phyloP scores from a whole-genome alignment of 2,888 invertebrate genomes.

The Chrysolina haemoptera region DNA sequence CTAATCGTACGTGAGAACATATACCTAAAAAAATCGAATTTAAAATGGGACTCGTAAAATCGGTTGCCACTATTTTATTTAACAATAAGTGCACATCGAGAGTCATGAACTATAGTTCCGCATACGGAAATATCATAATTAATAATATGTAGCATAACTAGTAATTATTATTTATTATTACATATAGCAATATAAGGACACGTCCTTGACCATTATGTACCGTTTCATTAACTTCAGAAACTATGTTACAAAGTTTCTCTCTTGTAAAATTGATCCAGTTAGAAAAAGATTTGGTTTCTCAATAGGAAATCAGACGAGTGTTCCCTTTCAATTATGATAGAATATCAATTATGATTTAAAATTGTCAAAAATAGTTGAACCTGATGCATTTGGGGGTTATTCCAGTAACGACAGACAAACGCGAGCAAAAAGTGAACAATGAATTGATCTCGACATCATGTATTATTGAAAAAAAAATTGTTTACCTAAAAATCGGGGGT shows the following conservation, averaged over 20 bases:
- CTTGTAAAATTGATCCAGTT: neutral
- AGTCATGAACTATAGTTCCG: neutral
- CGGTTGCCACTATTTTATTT: neutral
- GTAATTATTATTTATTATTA: constrained; percentile 6
- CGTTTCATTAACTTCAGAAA: neutral
- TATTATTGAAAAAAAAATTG: too few species aligned
- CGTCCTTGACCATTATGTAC: constrained; percentile 5
- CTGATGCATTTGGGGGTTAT: too few species aligned
- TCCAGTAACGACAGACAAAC: too few species aligned
- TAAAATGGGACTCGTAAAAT: neutral
- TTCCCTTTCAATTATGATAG: too few species aligned
- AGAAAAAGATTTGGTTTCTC: neutral
- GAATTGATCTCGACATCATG: too few species aligned
- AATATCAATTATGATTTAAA: too few species aligned
- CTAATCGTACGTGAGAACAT: neutral
- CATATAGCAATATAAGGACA: constrained; percentile 5
- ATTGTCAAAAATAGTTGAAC: too few species aligned
- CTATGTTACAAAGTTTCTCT: neutral
- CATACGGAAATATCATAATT: constrained; percentile 10
- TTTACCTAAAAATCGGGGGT: too few species aligned
- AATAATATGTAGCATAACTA: constrained; percentile 1
- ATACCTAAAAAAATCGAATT: neutral
- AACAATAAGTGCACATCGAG: neutral
- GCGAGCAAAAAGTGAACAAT: too few species aligned
- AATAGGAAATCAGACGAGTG: neutral